Conservation (phyloP, 2,113 vertebrate genomes). For the Macquaria ambigua region DNA sequence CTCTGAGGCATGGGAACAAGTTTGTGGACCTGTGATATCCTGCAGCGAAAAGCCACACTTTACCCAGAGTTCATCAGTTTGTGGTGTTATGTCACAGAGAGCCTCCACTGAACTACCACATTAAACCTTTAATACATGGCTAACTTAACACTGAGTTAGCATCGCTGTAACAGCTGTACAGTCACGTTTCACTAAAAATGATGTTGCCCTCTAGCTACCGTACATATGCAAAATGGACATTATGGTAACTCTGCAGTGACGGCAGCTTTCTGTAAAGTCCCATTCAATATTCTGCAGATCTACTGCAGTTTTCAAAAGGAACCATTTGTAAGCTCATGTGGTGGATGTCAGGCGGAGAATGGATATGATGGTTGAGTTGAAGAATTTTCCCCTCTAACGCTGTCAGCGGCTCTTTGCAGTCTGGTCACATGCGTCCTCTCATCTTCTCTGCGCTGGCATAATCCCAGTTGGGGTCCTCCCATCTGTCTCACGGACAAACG, state of each 20-base stretch:
- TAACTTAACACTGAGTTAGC: conserved; percentile 29
- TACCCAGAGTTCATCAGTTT: conserved; percentile 34
- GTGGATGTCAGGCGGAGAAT: conserved; percentile 23
- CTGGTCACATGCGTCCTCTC: conserved; percentile 72
- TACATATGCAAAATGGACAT: conserved; percentile 38
- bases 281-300: conserved; percentile 31
- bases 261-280: conserved; percentile 34
- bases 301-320: conserved; percentile 4
- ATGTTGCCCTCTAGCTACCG: conserved; percentile 37
- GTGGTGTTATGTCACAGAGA: conserved; percentile 35
- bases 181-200: conserved; percentile 46
- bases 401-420: conserved; percentile 66
- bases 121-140: conserved; percentile 53
- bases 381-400: conserved; percentile 35
- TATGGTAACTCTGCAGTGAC: conserved; percentile 36
- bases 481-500: conserved; percentile 33
- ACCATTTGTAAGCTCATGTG: conserved; percentile 31
- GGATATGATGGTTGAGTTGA: conserved; percentile 46
- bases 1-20: conserved; percentile 11
- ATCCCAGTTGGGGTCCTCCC: conserved; percentile 65
- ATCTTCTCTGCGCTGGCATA: conserved; percentile 64
- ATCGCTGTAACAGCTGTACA: conserved; percentile 31
- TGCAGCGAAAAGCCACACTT: conserved; percentile 39
- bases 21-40: conserved; percentile 52
- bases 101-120: conserved; percentile 37